Evolutionary conservation across 2,113 vertebrate species (phyloP).

Genomic region (Athene noctua): DNA sequence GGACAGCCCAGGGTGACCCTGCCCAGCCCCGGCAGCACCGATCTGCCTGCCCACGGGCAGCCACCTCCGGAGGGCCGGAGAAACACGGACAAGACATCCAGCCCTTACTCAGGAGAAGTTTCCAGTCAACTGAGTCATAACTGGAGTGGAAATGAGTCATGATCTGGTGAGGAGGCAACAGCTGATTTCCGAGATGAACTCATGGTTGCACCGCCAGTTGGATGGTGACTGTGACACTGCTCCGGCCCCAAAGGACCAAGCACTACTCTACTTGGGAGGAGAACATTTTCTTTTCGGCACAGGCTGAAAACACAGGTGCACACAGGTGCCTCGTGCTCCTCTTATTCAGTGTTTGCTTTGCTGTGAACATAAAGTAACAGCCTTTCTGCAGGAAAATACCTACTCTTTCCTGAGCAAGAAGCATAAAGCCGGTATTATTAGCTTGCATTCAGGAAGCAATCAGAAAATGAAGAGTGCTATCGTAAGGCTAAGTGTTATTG

Average conservation of each 20-base stretch:
- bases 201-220: rapidly evolving
- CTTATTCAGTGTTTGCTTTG: rapidly evolving
- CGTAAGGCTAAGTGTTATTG: background rate
- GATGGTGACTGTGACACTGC: background rate
- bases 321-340: background rate
- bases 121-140: background rate
- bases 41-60: background rate
- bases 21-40: background rate
- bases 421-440: background rate
- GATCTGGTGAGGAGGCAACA: background rate
- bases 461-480: background rate
- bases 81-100: rapidly evolving
- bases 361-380: background rate
- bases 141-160: background rate
- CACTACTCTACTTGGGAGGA: rapidly evolving
- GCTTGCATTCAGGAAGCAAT: background rate
- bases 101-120: background rate
- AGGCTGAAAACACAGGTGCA: background rate
- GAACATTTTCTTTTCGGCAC: background rate
- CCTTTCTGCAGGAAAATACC: background rate
- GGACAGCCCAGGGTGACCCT: background rate
- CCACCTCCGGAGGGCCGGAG: background rate
- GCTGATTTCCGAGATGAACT: background rate
- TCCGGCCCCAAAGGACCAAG: rapidly evolving
- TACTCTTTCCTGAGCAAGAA: background rate